Evolutionary conservation across 2,113 vertebrate genomes (phyloP), one percentile per base, ranked within the genome.

Genomic region (Haliaeetus leucogaster): DNA sequence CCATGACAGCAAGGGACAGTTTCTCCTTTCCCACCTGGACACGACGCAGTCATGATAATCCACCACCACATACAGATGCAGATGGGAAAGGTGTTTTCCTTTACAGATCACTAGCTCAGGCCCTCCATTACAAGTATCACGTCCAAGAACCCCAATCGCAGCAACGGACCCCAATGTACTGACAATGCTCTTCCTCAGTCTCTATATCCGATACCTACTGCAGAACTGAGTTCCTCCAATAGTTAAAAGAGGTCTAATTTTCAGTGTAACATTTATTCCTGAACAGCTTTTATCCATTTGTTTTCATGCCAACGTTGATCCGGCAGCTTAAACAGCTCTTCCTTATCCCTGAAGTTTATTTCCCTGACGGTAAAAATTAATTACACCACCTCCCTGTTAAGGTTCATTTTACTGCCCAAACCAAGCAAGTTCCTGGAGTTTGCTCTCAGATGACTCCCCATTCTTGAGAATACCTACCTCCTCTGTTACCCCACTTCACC

Each of bases 271-370:
- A 43, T 77, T 76, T 96, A 80, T 7, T 91, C 84, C 73, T 68
- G 52, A 95, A 86, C 48, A 90, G 90, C 36, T 88, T 95, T 92
- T 58, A 88, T 34, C 84, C 85, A 73, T 95, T 94, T 93, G 79
- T 93, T 93, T 95, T 95, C 92, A 86, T 16, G 67, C 55, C 90
- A 95, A 78, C 92, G 89, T 77, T 93, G 95, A 97, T 95, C 90
- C 90, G 47, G 53, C 63, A 92, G 92, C 63, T 95, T 92, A 74
- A 89, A 90, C 26, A 66, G 92, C 82, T 95, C 72, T 83, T 86
- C 82, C 52, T 48, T 73, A 73, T 13, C 63, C 85, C 82, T 80
- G 55, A 91, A 90, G 88, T 93, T 96, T 89, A 94, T 73, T 85
- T 93, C 78, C 81, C 67, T 50, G 76, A 82, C 1, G 2, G 86